Evolutionary conservation across 2,797 vertebrate genomes (phyloP), one percentile per base, ranked within the genome.

Genomic region (Acrossocheilus wenchowensis): DNA sequence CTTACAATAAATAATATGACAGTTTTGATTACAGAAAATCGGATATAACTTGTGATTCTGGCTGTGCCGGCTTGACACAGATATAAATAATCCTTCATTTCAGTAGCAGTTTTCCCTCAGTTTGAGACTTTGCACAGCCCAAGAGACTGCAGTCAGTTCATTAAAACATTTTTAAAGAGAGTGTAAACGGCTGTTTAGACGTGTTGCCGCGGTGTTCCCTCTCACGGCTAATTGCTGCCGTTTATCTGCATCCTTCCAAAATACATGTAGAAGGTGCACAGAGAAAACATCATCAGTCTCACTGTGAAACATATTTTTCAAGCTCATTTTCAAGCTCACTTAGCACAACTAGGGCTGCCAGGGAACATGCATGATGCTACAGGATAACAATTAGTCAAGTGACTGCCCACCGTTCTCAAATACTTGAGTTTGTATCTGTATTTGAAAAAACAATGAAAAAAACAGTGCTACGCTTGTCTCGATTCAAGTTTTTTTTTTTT

Each of bases 241-340:
- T 86, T 86, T 81, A 74, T 86, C 84, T 81, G 84, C 23, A 74
- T 50, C 68, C 30, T 81, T 73, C 41, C 68, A 81, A 81, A 86
- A 80, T 80, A 48, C 78, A 80, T 41, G 78, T 62, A 39, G 84
- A 85, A 86, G 78, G 78, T 86, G 52, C 78, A 23, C 68, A 66
- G 41, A 81, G 41, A 80, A 86, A 80, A 86, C 69, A 81, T 79
- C 83, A 79, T 86, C 84, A 73, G 84, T 86, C 84, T 86, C 78
- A 6, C 78, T 73, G 78, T 36, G 54, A 73, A 81, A 74, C 68
- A 52, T 26, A 39, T 86, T 85, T 85, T 85, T 78, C 62, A 78
- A 85, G 78, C 68, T 86, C 84, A 81, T 85, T 85, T 85, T 78
- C 62, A 78, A 85, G 78, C 68, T 86, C 84, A 81, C 78, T 86